Conservation (phyloP, 1,140 invertebrate genomes). For the Chrysopa pallens region DNA sequence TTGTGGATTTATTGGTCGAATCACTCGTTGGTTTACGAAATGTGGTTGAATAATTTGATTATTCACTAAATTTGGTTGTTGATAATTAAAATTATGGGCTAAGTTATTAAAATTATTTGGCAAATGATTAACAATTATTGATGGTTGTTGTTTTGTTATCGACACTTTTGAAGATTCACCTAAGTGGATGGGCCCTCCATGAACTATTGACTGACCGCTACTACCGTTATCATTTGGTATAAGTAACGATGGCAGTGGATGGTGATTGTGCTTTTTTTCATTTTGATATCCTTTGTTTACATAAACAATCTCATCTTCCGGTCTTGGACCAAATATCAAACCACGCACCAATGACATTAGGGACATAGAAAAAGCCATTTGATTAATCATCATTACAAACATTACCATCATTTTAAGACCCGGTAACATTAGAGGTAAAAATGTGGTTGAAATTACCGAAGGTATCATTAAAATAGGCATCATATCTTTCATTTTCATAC, state of each 20-base stretch:
- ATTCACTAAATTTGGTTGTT: too few species aligned
- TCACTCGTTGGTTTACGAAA: too few species aligned
- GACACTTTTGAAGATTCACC: too few species aligned
- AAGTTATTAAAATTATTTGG: too few species aligned
- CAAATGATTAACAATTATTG: too few species aligned
- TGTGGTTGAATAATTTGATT: too few species aligned
- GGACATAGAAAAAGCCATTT: constrained; percentile 17
- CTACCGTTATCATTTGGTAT: not conserved
- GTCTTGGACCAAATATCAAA: constrained; percentile 17
- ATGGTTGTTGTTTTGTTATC: too few species aligned
- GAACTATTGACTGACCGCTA: not conserved
- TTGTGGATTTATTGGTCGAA: too few species aligned
- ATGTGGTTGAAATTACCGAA: constrained; percentile 15
- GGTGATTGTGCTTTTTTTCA: not conserved
- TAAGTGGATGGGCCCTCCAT: not conserved
- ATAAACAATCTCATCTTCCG: constrained; percentile 18
- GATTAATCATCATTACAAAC: constrained; percentile 17
- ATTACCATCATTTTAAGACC: constrained; percentile 17
- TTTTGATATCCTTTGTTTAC: constrained; percentile 19
- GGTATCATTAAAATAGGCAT: constrained; percentile 15
- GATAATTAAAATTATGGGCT: too few species aligned
- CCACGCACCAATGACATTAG: constrained; percentile 14
- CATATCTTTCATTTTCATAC: constrained; percentile 6
- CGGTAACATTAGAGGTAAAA: constrained; percentile 19
- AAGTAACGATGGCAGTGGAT: too few species aligned